Conservation (phyloP, 92 coral and sea anemone genomes). For the Umimayanthus chanpuru region DNA sequence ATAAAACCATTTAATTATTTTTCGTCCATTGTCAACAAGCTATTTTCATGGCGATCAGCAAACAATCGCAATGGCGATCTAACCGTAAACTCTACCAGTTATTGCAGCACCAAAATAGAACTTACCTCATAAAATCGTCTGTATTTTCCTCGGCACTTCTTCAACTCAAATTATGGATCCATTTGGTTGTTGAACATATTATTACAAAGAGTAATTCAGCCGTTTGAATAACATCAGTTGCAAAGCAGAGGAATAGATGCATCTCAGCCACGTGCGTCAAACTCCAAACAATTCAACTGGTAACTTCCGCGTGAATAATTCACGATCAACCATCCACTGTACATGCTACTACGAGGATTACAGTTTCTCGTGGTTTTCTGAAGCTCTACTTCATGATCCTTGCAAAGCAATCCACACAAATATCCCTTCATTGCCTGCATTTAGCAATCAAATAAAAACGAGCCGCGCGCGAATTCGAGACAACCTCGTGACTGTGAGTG, state of each 20-base stretch:
- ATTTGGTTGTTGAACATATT: neutral
- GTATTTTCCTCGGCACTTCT: neutral
- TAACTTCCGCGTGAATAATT: neutral
- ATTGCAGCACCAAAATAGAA: neutral
- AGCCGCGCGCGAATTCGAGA: neutral
- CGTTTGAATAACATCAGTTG: neutral
- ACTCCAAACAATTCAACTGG: neutral
- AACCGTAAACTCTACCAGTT: neutral
- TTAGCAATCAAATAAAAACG: constrained; percentile 6
- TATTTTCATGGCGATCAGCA: too few relatives aligned
- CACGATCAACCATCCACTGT: neutral
- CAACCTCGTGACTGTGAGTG: too few relatives aligned
- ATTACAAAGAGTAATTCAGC: neutral
- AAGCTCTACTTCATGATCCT: neutral
- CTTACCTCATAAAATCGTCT: neutral
- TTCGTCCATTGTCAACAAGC: too few relatives aligned
- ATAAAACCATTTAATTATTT: too few relatives aligned
- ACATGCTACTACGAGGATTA: neutral
- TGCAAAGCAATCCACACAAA: neutral
- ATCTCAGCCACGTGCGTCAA: neutral
- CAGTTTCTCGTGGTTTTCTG: neutral
- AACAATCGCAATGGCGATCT: too few relatives aligned
- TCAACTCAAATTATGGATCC: constrained; percentile 8
- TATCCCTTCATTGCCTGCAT: neutral
- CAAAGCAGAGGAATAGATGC: neutral